Evolutionary conservation across 2,797 vertebrate genomes (phyloP).

Genomic region (Distichodus sexfasciatus): DNA sequence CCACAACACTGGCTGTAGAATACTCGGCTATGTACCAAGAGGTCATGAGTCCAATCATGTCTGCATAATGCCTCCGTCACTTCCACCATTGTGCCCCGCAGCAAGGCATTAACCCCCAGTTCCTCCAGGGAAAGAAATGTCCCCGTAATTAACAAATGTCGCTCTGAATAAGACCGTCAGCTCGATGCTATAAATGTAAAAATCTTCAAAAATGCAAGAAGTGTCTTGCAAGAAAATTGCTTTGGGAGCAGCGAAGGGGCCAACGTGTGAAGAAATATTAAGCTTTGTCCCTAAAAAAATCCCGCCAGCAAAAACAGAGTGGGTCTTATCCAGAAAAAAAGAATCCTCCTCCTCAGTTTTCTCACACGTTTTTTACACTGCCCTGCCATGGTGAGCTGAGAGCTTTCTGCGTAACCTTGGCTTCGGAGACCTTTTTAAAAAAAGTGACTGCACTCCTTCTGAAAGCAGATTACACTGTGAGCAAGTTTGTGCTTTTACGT

Average conservation of each 20-base stretch:
- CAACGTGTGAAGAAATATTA: neutral
- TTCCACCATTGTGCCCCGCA: too few species aligned
- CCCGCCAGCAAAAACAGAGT: neutral
- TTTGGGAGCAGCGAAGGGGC: neutral
- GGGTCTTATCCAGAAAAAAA: neutral
- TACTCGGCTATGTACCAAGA: too few species aligned
- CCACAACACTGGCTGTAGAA: too few species aligned
- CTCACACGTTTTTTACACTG: neutral
- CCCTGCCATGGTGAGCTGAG: slow-evolving; percentile 7
- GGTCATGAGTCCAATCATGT: too few species aligned
- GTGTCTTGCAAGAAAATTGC: neutral
- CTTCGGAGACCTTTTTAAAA: slow-evolving; percentile 5
- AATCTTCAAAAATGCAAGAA: neutral
- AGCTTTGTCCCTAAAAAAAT: neutral
- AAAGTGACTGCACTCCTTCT: neutral
- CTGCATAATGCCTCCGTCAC: too few species aligned
- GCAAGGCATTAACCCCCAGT: too few species aligned
- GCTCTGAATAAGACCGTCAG: too few species aligned
- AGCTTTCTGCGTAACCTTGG: slow-evolving; percentile 8
- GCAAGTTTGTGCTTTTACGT: neutral
- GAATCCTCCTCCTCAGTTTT: neutral
- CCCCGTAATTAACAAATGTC: too few species aligned
- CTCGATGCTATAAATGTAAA: too few species aligned
- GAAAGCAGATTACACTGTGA: slow-evolving; percentile 10
- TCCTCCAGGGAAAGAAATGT: too few species aligned